Percentiles rank a stretch among this genome's conserved stretches.
Evolutionary conservation across 2,797 vertebrate genomes (phyloP).

Genomic region (Phataginus tricuspis): DNA sequence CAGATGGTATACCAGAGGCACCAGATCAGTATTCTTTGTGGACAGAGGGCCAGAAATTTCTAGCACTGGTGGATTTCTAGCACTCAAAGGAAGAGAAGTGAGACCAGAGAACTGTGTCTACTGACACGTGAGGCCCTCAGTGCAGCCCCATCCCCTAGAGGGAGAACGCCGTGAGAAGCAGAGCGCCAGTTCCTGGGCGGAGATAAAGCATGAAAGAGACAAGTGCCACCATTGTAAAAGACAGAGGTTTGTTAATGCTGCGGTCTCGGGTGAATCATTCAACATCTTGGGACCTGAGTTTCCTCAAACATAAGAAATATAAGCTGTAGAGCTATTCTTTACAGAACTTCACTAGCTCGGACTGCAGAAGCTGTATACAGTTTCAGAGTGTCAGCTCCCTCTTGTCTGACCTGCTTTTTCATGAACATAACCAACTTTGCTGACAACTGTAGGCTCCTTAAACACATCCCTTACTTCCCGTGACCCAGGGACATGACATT

Average conservation of each 20-base stretch:
- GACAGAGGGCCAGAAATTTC: neutral
- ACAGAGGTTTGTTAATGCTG: neutral
- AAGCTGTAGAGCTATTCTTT: neutral
- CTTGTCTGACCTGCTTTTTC: neutral
- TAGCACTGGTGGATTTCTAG: neutral
- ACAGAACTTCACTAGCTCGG: neutral
- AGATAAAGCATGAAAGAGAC: fast-evolving
- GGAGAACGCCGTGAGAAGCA: neutral
- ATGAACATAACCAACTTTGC: neutral
- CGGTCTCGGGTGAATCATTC: neutral
- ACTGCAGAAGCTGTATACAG: neutral
- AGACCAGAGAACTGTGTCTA: neutral
- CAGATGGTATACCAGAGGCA: neutral
- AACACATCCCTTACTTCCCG: too few relatives aligned
- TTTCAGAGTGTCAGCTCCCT: neutral
- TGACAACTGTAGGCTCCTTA: too few relatives aligned
- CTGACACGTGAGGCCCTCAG: neutral
- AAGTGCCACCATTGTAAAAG: neutral
- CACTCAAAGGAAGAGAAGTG: neutral
- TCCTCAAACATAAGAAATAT: neutral
- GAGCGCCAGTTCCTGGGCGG: neutral
- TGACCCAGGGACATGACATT: neutral
- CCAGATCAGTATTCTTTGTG: neutral
- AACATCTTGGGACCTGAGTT: neutral
- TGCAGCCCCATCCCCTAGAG: neutral